phyloP scores from a whole-genome alignment of 2,888 invertebrate genomes.

The Physocephala rufipes region DNA sequence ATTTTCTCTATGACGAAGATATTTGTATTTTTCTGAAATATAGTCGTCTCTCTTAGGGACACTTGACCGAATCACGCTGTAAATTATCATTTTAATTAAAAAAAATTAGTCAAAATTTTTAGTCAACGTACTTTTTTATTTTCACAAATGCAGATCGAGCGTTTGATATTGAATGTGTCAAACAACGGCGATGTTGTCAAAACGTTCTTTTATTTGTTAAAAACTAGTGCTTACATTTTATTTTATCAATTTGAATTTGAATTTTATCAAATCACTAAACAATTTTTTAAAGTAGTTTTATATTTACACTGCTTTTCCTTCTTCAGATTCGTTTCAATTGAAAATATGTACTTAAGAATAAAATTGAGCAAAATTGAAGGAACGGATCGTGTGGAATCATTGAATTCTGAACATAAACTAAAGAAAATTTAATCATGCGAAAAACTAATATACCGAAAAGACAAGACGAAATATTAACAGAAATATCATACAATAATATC shows the following conservation, averaged over 20 bases:
- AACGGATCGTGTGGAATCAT: slow-evolving; percentile 50
- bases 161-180: too few relatives aligned
- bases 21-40: too few relatives aligned
- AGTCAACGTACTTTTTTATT: neutral
- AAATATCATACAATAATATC: slow-evolving; percentile 37
- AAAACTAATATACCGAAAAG: slow-evolving; percentile 51
- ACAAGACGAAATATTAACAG: slow-evolving; percentile 35
- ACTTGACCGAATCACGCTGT: too few relatives aligned
- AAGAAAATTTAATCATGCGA: slow-evolving; percentile 55
- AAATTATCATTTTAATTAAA: neutral
- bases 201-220: too few relatives aligned
- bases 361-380: neutral
- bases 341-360: too few relatives aligned
- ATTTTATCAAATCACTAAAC: slow-evolving; percentile 25
- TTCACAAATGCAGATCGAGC: too few relatives aligned
- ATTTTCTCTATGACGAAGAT: too few relatives aligned
- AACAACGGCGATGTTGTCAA: too few relatives aligned
- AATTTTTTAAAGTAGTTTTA: slow-evolving; percentile 13
- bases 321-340: neutral
- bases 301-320: neutral
- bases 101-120: slow-evolving; percentile 1
- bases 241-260: slow-evolving; percentile 2
- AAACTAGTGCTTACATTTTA: too few relatives aligned
- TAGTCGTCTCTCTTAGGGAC: too few relatives aligned
- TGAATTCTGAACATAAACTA: slow-evolving; percentile 61